phyloP scores from a whole-genome alignment of 2,797 vertebrate species.

The Eleutherodactylus coqui region DNA sequence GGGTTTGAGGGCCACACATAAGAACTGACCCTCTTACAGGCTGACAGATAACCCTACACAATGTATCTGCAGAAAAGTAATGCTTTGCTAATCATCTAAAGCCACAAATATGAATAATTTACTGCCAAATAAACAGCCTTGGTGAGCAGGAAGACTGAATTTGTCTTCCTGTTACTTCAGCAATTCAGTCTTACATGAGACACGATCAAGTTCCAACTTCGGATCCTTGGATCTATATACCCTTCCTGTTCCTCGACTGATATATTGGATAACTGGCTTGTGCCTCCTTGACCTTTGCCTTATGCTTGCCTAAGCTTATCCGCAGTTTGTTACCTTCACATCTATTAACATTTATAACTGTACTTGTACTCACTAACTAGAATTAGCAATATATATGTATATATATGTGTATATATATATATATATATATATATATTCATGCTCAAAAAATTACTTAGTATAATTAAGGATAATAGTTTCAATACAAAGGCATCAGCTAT shows the following conservation, averaged over 20 bases:
- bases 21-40: no score
- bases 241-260: background rate
- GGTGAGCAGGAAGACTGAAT: background rate
- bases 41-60: background rate
- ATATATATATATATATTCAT: no score
- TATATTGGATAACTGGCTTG: background rate
- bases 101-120: background rate
- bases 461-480: no score
- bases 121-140: background rate
- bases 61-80: background rate
- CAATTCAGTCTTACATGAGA: background rate
- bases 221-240: background rate
- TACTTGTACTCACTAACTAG: background rate
- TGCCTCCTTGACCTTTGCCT: background rate
- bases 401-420: no score
- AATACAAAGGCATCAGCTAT: no score
- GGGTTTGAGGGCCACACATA: no score
- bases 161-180: constrained; percentile 14
- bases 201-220: background rate
- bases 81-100: background rate
- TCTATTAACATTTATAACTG: background rate
- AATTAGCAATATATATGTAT: no score
- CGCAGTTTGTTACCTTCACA: background rate
- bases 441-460: no score
- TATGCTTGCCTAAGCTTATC: background rate